Evolutionary conservation across 2,113 vertebrate species (phyloP), one percentile per base, ranked within the genome.

Genomic region (Saimiri boliviensis): DNA sequence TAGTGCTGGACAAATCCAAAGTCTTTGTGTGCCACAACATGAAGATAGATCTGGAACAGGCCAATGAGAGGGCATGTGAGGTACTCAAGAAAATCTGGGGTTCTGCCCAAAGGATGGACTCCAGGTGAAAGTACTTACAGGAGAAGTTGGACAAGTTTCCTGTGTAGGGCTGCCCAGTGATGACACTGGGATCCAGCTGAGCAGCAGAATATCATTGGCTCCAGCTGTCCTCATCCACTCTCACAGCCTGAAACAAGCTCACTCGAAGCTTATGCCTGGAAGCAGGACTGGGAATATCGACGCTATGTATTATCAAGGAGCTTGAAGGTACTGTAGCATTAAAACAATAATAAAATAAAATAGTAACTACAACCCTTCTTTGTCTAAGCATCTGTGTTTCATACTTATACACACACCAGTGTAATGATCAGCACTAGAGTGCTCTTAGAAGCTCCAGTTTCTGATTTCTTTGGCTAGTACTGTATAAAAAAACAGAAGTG

Each of bases 71-170:
- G 27, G 27, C 25, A 0, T 13, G 58, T 60, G 11, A 60, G 2
- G 25, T 30, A 30, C 25, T 30, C 0, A 60, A 1, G 11, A 63
- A 13, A 30, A 60, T 60, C 25, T 60, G 25, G 58, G 25, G 58
- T 27, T 30, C 0, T 60, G 0, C 11, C 25, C 58, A 13, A 30
- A 12, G 2, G 11, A 27, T 60, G 11, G 58, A 60, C 58, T 63
- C 60, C 11, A 30, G 5, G 5, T 63, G 27, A 94, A 99, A 99
- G 98, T 99, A 99, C 89, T 98, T 99, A 95, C 99, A 99, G 98
- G 99, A 98, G 96, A 99, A 99, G 97, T 99, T 99, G 0, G 99
- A 99, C 81, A 99, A 99, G 96, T 99, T 99, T 98, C 99, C 99
- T 99, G 74, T 76, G 97, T 68, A 76, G 54, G 94, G 93, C 89